Evolutionary conservation across 1,140 invertebrate species (phyloP), one percentile per base, ranked within the genome.

Genomic region (Zaprionus gabonicus): DNA sequence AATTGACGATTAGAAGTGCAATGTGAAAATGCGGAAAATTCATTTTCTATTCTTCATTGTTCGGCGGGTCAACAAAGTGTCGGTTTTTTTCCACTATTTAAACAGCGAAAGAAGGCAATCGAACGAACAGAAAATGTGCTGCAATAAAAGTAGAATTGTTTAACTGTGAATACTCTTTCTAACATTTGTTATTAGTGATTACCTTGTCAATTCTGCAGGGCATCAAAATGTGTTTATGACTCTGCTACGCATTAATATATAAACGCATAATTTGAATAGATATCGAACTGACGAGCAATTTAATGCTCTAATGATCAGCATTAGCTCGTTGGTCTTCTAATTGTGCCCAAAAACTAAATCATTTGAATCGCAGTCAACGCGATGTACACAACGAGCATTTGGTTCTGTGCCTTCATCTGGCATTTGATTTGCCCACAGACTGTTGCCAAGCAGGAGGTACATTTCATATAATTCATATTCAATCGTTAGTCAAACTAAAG

Each of bases 1-100:
- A 76, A 62, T 23, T 36, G 46, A 69, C 64, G 65, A 78, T 71
- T 76, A 62, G 63, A 78, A 79, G 38, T 71, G 74, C 59, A 70
- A 66, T 65, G 44, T 55, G 4, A 31, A 68, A 74, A 63, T 58
- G 41, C 13, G 23, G 41, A 75, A 59, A 74, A 57, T 70, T 70
- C 51, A 70, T 70, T 75, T 75, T 51, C 28, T 12, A 58, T 34
- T 58, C 31, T 56, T 9, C 17, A 74, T 69, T 74, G 49, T 74
- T 62, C 28, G 27, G 5, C 36, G 20, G 15, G 36, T 62, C 36
- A 68, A 73, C 56, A 59, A 49, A 23, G 64, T 46, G 46, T 15
- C 63, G 9, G 23, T 23, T 25, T 12, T 17, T 31, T 53, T 34
- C n/a, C 41, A 38, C 36, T 38, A 17, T n/a, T 17, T 17, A 46